phyloP scores from a whole-genome alignment of 2,888 invertebrate genomes.

The Pristionchus maxplancki region DNA sequence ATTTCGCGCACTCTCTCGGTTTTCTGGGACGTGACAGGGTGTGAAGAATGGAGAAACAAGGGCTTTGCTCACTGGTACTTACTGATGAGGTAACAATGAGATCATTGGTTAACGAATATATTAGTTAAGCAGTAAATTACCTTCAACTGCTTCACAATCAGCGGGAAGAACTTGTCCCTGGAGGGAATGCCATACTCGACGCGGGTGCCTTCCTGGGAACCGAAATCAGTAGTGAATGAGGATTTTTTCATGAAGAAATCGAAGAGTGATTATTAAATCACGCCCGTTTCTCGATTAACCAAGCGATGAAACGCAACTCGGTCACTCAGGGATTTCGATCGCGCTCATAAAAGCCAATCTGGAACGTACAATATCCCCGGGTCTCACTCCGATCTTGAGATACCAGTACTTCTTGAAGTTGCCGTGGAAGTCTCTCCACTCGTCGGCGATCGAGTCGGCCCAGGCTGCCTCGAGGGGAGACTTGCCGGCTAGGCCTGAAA shows the following conservation, averaged over 20 bases:
- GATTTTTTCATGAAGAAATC: not conserved
- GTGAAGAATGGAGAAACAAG: no score
- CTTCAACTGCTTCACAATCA: conserved; percentile 38
- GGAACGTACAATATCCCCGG: conserved; percentile 35
- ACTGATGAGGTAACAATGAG: no score
- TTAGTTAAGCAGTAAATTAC: no score
- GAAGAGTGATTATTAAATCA: no score
- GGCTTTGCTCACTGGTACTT: no score
- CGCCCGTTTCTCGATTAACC: no score
- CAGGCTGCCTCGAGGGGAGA: not conserved
- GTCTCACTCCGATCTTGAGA: conserved; percentile 19
- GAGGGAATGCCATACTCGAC: conserved; percentile 23
- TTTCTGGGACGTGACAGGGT: no score
- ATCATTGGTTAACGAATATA: not conserved
- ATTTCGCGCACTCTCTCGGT: no score
- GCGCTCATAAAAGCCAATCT: no score
- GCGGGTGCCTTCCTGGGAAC: not conserved
- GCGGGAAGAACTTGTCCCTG: conserved; percentile 28
- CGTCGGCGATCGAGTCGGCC: conserved; percentile 10
- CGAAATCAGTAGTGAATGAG: not conserved
- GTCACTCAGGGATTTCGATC: no score
- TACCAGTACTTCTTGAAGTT: conserved; percentile 49
- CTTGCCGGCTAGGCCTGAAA: not conserved
- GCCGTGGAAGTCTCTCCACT: conserved; percentile 38
- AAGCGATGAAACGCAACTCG: no score